Percentiles rank a stretch among this genome's conserved stretches.
Evolutionary conservation across 2,888 invertebrate species (phyloP).

Genomic region (Litoditis marina): DNA sequence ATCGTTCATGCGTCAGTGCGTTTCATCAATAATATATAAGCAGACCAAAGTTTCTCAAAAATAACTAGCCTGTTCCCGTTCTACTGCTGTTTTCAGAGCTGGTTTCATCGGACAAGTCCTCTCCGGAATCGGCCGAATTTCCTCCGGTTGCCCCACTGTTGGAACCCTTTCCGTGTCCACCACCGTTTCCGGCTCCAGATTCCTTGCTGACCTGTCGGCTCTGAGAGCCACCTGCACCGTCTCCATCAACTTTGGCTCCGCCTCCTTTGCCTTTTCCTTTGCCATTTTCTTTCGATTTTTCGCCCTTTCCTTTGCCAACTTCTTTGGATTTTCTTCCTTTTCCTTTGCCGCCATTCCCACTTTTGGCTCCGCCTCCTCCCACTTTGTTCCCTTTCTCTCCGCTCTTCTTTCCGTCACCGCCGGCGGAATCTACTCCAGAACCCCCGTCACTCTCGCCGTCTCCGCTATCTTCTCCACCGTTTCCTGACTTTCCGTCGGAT

Average conservation of each 20-base stretch:
- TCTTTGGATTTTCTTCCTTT: conserved; percentile 9
- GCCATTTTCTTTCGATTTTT: background rate
- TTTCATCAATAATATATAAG: too few relatives aligned
- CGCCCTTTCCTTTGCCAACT: conserved; percentile 6
- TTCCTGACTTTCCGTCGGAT: conserved; percentile 8
- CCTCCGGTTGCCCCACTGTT: too few relatives aligned
- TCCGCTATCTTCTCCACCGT: conserved; percentile 2
- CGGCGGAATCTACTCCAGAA: background rate
- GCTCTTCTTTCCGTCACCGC: conserved; percentile 2
- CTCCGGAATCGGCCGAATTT: too few relatives aligned
- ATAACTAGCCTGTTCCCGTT: too few relatives aligned
- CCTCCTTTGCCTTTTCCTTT: background rate
- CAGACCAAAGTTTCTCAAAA: too few relatives aligned
- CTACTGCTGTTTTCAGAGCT: too few relatives aligned
- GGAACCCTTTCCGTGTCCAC: background rate
- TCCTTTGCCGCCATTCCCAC: conserved; percentile 2
- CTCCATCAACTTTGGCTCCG: background rate
- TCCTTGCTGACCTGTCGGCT: background rate
- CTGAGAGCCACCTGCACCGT: background rate
- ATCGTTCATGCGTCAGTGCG: too few relatives aligned
- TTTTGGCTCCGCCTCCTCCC: conserved; percentile 1
- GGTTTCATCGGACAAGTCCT: too few relatives aligned
- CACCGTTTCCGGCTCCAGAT: background rate
- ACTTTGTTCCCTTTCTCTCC: conserved; percentile 5
- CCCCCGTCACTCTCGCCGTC: conserved; percentile 3